Conservation (phyloP, 1,140 invertebrate genomes). For the Apolygus lucorum region DNA sequence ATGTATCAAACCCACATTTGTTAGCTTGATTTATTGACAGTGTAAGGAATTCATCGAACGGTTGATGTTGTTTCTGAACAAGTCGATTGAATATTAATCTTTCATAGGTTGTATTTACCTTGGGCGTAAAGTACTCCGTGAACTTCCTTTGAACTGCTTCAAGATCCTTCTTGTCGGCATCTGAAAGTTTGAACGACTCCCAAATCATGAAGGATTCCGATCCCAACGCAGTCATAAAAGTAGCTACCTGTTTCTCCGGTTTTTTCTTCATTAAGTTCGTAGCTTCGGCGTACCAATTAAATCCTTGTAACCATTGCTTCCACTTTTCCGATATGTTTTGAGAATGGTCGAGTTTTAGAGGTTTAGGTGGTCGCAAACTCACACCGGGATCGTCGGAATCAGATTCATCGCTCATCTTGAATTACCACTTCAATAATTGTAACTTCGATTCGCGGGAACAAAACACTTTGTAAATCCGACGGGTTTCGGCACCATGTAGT, state of each 20-base stretch:
- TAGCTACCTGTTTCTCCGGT: conserved; percentile 1
- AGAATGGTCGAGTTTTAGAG: too few relatives aligned
- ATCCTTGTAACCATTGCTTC: not conserved
- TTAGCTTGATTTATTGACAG: not conserved
- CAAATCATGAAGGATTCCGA: not conserved
- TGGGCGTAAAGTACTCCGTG: conserved; percentile 4
- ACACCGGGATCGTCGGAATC: too few relatives aligned
- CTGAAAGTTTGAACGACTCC: not conserved
- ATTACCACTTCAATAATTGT: too few relatives aligned
- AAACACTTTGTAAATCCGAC: too few relatives aligned
- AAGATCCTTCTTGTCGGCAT: not conserved
- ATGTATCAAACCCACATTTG: not conserved
- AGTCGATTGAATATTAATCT: conserved; percentile 6
- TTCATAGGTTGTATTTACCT: conserved; percentile 15
- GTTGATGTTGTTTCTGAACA: not conserved
- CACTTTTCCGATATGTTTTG: not conserved
- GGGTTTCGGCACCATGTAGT: too few relatives aligned
- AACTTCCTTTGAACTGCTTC: not conserved
- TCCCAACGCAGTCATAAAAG: too few relatives aligned
- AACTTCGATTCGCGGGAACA: too few relatives aligned
- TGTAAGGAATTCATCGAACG: not conserved
- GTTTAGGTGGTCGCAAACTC: not conserved
- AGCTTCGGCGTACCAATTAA: not conserved
- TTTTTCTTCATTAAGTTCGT: conserved; percentile 14
- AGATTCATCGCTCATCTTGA: too few relatives aligned